Conservation (phyloP, 1,140 invertebrate species). For the Aplysia californica region DNA sequence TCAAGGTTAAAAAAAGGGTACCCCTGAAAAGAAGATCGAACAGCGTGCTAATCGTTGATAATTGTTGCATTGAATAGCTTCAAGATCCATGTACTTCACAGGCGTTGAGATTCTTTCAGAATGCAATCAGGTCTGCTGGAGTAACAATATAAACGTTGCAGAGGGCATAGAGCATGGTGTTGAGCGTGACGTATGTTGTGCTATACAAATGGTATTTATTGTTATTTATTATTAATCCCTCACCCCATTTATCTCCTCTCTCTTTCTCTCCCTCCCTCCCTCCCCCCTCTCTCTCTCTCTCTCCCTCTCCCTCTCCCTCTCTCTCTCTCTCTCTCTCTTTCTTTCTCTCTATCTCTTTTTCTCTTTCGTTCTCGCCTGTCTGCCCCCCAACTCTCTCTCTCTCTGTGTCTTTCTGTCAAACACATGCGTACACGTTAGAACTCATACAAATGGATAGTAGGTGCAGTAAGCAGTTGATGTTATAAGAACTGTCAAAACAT, state of each 20-base stretch:
- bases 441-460: background rate
- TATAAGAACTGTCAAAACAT: background rate
- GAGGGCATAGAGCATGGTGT: too few relatives aligned
- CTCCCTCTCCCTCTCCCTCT: background rate
- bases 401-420: background rate
- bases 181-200: too few relatives aligned
- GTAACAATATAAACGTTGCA: too few relatives aligned
- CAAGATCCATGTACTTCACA: too few relatives aligned
- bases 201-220: too few relatives aligned
- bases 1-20: too few relatives aligned
- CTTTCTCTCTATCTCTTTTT: background rate
- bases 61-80: too few relatives aligned
- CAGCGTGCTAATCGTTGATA: too few relatives aligned
- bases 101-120: too few relatives aligned
- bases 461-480: background rate
- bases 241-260: background rate
- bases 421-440: background rate
- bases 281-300: background rate
- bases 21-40: too few relatives aligned
- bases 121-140: too few relatives aligned
- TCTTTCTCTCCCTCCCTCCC: conserved; percentile 2
- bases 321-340: background rate
- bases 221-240: too few relatives aligned
- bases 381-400: background rate
- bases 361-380: background rate